Conservation (phyloP, 1,140 invertebrate genomes). For the Drosophila parabipectinata region DNA sequence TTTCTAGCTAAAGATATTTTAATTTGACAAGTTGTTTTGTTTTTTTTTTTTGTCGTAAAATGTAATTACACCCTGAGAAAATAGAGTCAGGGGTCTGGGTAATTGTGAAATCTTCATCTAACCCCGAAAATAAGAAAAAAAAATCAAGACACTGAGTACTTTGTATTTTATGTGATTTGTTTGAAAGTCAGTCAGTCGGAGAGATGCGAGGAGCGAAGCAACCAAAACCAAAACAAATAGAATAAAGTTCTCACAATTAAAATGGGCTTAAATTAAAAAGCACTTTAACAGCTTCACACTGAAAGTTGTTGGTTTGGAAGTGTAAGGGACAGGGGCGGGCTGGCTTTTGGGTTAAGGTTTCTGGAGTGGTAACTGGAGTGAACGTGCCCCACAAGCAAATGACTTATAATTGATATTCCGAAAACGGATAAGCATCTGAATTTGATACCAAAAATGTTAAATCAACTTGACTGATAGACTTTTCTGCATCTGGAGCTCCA, state of each 20-base stretch:
- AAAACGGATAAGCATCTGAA: constrained; percentile 77
- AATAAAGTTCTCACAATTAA: constrained; percentile 82
- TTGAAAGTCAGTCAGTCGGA: constrained; percentile 15
- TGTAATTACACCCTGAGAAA: constrained; percentile 65
- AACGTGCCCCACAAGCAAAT: constrained; percentile 76
- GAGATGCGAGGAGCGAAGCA: background rate
- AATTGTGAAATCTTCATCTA: constrained; percentile 25
- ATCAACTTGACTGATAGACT: constrained; percentile 22
- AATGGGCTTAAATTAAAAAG: constrained; percentile 82
- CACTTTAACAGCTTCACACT: constrained; percentile 80
- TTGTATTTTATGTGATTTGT: constrained; percentile 59
- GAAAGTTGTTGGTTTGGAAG: constrained; percentile 4
- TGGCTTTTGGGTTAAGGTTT: constrained; percentile 55
- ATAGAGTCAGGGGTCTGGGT: background rate
- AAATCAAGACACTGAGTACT: constrained; percentile 19
- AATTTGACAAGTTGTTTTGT: constrained; percentile 43
- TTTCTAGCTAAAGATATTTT: constrained; percentile 15
- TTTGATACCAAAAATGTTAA: constrained; percentile 5
- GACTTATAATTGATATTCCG: constrained; percentile 83
- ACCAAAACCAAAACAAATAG: constrained; percentile 58
- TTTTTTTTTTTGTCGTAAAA: constrained; percentile 41
- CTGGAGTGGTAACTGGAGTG: constrained; percentile 15
- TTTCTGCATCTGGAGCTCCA: background rate
- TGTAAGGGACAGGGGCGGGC: background rate
- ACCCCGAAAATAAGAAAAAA: background rate